These are phyloP conservation scores for Pteronotus mesoamericanus DNA, from an alignment of 2,797 vertebrate genomes.

Conservation along the genomic window DNA sequence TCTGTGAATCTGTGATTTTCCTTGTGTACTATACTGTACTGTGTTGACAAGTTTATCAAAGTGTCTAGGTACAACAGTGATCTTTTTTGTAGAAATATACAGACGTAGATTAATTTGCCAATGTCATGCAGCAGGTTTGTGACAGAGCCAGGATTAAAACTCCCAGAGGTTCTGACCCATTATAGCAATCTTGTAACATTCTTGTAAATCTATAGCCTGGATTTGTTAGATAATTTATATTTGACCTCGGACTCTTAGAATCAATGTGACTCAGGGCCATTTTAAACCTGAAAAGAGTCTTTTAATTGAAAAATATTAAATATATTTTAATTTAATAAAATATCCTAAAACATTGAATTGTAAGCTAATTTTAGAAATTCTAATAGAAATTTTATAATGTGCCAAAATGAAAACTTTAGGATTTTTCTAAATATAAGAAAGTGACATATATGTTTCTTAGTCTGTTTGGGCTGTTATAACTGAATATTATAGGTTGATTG, in stretches of 20 bases:
- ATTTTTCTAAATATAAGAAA: neutral
- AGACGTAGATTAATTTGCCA: neutral
- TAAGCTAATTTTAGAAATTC: neutral
- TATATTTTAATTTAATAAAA: neutral
- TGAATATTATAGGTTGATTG: neutral
- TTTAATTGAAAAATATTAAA: neutral
- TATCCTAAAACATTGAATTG: neutral
- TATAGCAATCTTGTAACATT: neutral
- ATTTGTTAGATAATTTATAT: neutral
- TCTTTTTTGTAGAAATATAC: neutral
- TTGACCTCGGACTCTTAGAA: neutral
- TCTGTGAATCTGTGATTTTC: neutral
- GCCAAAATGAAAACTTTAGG: neutral
- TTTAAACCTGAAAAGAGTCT: neutral
- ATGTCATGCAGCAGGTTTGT: neutral
- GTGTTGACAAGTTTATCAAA: neutral
- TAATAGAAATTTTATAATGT: neutral
- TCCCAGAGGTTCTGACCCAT: neutral
- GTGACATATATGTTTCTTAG: neutral
- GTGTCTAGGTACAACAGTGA: neutral
- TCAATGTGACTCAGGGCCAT: neutral
- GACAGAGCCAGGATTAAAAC: slow-evolving; percentile 37
- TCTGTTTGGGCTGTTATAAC: neutral
- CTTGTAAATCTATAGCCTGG: neutral
- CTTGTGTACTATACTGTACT: neutral